Evolutionary conservation across 1,140 invertebrate species (phyloP).

Genomic region (Sogatella furcifera): DNA sequence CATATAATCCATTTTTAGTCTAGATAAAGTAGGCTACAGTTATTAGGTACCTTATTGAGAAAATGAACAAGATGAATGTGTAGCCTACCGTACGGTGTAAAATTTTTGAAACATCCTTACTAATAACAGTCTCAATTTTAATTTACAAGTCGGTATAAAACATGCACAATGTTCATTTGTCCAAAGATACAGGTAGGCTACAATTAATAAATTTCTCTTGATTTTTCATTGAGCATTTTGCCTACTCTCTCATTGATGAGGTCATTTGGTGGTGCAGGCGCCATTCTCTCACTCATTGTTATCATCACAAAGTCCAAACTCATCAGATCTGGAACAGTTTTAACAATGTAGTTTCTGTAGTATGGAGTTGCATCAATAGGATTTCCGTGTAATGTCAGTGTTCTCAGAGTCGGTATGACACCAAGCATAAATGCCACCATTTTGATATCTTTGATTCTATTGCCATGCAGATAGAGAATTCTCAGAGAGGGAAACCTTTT

Average conservation of each 20-base stretch:
- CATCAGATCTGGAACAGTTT: conserved; percentile 36
- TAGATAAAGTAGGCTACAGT: too few relatives aligned
- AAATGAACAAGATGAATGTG: too few relatives aligned
- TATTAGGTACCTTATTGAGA: too few relatives aligned
- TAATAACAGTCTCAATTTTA: too few relatives aligned
- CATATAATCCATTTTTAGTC: too few relatives aligned
- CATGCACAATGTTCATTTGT: too few relatives aligned
- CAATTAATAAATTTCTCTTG: too few relatives aligned
- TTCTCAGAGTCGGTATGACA: conserved; percentile 33
- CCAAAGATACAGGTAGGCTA: too few relatives aligned
- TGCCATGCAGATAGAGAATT: conserved; percentile 41
- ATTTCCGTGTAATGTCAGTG: conserved; percentile 42
- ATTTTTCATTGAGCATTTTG: background rate
- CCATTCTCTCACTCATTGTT: conserved; percentile 13
- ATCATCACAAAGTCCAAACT: conserved; percentile 19
- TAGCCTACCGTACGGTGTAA: too few relatives aligned
- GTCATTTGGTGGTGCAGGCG: conserved; percentile 15
- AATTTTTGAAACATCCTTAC: too few relatives aligned
- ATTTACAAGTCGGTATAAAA: too few relatives aligned
- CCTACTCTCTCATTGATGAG: background rate
- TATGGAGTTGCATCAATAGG: conserved; percentile 35
- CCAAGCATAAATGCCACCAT: conserved; percentile 31
- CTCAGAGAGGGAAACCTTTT: conserved; percentile 30
- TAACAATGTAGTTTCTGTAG: conserved; percentile 37
- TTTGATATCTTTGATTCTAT: conserved; percentile 32